phyloP scores from a whole-genome alignment of 2,113 vertebrate genomes.

The Sphaerodactylus townsendi region DNA sequence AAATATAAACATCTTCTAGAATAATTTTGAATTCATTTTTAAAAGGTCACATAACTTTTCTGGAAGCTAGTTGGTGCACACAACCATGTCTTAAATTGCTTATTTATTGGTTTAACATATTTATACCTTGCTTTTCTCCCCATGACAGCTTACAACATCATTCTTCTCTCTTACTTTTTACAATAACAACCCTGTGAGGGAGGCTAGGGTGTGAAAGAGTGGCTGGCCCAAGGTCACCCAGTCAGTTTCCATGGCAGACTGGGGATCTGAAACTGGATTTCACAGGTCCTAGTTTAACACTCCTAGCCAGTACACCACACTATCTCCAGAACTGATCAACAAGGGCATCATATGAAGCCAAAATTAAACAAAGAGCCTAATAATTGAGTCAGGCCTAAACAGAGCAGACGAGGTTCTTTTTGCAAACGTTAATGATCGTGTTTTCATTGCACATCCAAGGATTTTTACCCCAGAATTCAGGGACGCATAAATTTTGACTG shows the following conservation, averaged over 20 bases:
- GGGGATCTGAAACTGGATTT: too few species aligned
- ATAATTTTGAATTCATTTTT: not conserved
- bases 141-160: too few species aligned
- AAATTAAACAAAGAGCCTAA: not conserved
- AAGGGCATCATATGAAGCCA: not conserved
- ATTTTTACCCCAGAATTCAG: not conserved
- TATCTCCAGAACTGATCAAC: not conserved
- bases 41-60: not conserved
- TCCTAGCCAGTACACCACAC: too few species aligned
- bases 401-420: not conserved
- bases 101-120: too few species aligned
- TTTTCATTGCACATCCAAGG: not conserved
- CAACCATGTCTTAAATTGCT: not conserved
- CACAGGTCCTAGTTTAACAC: too few species aligned
- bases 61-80: not conserved
- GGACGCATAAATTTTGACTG: not conserved
- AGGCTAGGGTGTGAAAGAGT: too few species aligned
- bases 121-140: too few species aligned
- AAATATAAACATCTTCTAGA: not conserved
- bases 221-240: too few species aligned
- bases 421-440: not conserved
- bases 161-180: too few species aligned
- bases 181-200: too few species aligned
- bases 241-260: too few species aligned
- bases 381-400: not conserved